Percentiles rank a stretch among this genome's conserved stretches.
These are phyloP conservation scores for Anarrhichthys ocellatus DNA, from an alignment of 2,113 vertebrate species.

Conservation along the genomic window DNA sequence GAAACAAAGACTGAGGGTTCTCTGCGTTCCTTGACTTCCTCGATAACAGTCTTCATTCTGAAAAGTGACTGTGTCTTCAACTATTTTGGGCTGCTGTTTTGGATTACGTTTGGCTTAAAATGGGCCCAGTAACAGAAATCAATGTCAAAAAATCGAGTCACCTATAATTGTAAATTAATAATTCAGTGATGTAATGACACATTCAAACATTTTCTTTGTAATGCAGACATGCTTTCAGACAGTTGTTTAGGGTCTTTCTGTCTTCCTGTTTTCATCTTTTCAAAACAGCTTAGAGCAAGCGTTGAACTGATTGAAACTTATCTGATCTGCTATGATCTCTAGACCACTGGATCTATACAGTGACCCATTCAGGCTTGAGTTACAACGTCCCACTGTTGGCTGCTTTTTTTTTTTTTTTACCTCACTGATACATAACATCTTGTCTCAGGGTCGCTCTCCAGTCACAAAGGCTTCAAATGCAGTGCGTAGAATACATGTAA, in stretches of 20 bases:
- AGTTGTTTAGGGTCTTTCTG: constrained; percentile 4
- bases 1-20: constrained; percentile 62
- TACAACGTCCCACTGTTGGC: constrained; percentile 42
- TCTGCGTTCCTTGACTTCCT: constrained; percentile 33
- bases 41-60: constrained; percentile 32
- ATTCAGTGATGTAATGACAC: constrained; percentile 38
- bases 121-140: constrained; percentile 8
- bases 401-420: constrained; percentile 45
- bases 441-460: constrained; percentile 18
- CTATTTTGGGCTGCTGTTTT: background rate
- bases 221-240: constrained; percentile 11
- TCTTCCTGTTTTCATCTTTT: constrained; percentile 46
- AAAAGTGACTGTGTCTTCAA: constrained; percentile 15
- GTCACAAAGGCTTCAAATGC: constrained; percentile 9
- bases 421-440: constrained; percentile 60
- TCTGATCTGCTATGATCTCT: constrained; percentile 42
- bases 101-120: constrained; percentile 21
- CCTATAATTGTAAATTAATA: constrained; percentile 33
- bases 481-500: background rate
- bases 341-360: constrained; percentile 69
- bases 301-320: constrained; percentile 48
- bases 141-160: constrained; percentile 3
- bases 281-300: constrained; percentile 35
- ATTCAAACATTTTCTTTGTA: constrained; percentile 9
- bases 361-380: constrained; percentile 57